phyloP scores from a whole-genome alignment of 1,140 invertebrate species.

The Periplaneta americana region DNA sequence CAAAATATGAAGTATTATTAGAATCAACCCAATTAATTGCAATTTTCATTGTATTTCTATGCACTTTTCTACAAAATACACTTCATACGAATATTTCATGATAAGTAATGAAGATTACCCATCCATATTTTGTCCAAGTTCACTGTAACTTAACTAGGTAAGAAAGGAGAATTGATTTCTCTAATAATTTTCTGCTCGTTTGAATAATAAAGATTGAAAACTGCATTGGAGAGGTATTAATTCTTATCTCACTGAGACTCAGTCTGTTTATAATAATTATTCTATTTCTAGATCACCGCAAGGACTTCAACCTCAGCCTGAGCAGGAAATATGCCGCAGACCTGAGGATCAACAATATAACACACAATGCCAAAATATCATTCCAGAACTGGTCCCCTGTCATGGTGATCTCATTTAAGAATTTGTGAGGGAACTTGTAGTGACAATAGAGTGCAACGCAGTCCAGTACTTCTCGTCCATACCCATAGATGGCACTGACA shows the following conservation, averaged over 20 bases:
- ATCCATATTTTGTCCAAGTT: too few species aligned
- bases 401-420: slow-evolving; percentile 76
- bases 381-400: slow-evolving; percentile 74
- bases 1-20: too few species aligned
- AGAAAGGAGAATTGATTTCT: too few species aligned
- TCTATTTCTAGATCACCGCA: slow-evolving; percentile 44
- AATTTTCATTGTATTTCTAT: too few species aligned
- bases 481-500: slow-evolving; percentile 76
- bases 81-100: too few species aligned
- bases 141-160: too few species aligned
- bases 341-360: slow-evolving; percentile 66
- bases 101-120: too few species aligned
- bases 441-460: slow-evolving; percentile 70
- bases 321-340: slow-evolving; percentile 72
- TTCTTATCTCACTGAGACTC: neutral
- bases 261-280: neutral
- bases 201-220: too few species aligned
- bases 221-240: neutral
- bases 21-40: too few species aligned
- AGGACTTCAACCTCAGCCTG: slow-evolving; percentile 65
- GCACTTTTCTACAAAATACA: too few species aligned
- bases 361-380: slow-evolving; percentile 66
- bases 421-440: slow-evolving; percentile 66
- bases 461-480: slow-evolving; percentile 54
- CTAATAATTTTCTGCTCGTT: too few species aligned